phyloP scores from a whole-genome alignment of 2,797 vertebrate genomes.

The Gila robusta region DNA sequence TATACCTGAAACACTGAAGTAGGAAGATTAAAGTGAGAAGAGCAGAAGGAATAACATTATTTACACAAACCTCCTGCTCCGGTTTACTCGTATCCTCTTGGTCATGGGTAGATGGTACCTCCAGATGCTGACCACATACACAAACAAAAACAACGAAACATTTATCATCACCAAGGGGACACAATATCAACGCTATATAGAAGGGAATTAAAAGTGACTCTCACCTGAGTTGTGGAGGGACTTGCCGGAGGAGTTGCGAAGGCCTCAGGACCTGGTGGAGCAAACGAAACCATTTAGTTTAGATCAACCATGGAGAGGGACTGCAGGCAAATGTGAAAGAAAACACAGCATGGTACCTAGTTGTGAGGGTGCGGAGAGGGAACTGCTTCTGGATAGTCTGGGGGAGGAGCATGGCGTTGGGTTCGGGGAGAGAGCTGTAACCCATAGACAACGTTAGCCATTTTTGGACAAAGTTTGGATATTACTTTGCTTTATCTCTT shows the following conservation, averaged over 20 bases:
- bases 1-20: background rate
- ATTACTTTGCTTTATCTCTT: background rate
- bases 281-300: conserved; percentile 32
- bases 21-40: background rate
- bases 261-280: conserved; percentile 60
- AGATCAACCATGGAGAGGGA: background rate
- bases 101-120: conserved; percentile 70
- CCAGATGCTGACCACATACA: conserved; percentile 64
- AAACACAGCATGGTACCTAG: conserved; percentile 72
- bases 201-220: background rate
- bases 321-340: background rate
- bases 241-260: conserved; percentile 60
- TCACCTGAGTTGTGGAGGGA: conserved; percentile 73
- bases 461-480: conserved; percentile 18
- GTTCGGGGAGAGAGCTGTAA: conserved; percentile 80
- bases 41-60: background rate
- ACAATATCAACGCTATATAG: background rate
- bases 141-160: conserved; percentile 10
- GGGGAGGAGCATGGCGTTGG: conserved; percentile 84
- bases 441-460: conserved; percentile 35
- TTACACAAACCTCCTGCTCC: conserved; percentile 75
- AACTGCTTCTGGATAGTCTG: conserved; percentile 80
- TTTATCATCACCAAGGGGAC: conserved; percentile 48
- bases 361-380: conserved; percentile 76
- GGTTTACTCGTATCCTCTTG: conserved; percentile 64